phyloP scores from a whole-genome alignment of 1,140 invertebrate species.

The Drosophila eugracilis region DNA sequence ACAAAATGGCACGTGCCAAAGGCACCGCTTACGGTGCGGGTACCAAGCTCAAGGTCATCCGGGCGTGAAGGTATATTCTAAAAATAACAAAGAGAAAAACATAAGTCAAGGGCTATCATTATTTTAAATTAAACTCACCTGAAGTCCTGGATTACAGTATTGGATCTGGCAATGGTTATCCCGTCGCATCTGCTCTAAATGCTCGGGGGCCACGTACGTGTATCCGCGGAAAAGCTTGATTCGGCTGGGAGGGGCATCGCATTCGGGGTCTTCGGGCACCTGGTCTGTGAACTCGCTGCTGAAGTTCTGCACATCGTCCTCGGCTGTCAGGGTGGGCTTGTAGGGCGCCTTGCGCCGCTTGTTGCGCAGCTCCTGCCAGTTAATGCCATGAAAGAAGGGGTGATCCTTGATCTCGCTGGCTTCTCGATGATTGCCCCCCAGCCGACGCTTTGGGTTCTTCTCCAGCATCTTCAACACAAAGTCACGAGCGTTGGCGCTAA shows the following conservation, averaged over 20 bases:
- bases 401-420: conserved; percentile 94
- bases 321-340: conserved; percentile 91
- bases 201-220: conserved; percentile 97
- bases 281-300: conserved; percentile 98
- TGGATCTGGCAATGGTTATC: conserved; percentile 63
- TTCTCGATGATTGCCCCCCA: conserved; percentile 93
- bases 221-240: conserved; percentile 97
- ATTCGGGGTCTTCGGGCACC: conserved; percentile 95
- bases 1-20: conserved; percentile 77
- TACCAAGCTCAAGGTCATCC: conserved; percentile 66
- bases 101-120: background rate
- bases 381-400: conserved; percentile 92
- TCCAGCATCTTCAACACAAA: conserved; percentile 91
- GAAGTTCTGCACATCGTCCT: conserved; percentile 97
- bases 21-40: conserved; percentile 41
- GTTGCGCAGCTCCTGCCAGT: conserved; percentile 91
- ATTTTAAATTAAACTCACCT: conserved; percentile 27
- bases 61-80: conserved; percentile 63
- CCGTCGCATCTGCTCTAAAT: conserved; percentile 65
- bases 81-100: background rate
- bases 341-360: conserved; percentile 93
- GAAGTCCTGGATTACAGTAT: conserved; percentile 64
- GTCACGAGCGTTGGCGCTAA: conserved; percentile 87
- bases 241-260: conserved; percentile 92
- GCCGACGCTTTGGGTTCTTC: conserved; percentile 93